Conservation (phyloP, 2,797 vertebrate genomes). For the Dromococcyx pavoninus region DNA sequence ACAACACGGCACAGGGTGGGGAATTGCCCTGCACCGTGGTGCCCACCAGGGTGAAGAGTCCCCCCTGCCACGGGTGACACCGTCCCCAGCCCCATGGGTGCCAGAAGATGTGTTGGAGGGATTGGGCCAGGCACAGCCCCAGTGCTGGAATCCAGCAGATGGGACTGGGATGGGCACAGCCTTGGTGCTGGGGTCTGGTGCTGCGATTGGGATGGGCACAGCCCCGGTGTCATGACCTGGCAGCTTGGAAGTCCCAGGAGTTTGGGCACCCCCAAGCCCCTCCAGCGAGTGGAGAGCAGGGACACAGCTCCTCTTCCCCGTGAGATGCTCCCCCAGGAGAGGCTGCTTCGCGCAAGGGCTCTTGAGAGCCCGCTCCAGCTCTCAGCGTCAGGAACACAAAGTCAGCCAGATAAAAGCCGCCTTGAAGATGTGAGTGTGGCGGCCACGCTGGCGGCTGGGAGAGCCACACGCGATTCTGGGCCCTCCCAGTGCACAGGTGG, state of each 20-base stretch:
- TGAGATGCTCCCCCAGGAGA: neutral
- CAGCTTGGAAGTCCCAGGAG: neutral
- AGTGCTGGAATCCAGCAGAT: too few species aligned
- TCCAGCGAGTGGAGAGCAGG: rapidly evolving
- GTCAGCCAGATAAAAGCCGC: neutral
- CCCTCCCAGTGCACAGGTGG: neutral
- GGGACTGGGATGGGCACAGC: too few species aligned
- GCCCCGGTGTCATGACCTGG: too few species aligned
- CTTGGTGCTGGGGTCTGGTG: too few species aligned
- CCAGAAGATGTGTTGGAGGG: rapidly evolving
- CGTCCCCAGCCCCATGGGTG: rapidly evolving
- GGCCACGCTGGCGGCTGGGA: rapidly evolving
- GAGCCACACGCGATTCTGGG: neutral
- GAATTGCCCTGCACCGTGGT: neutral
- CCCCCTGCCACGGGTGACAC: neutral
- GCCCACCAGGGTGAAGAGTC: too few species aligned
- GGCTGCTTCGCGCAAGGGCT: neutral
- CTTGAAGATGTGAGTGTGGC: neutral
- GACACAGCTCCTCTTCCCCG: rapidly evolving
- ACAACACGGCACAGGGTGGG: rapidly evolving
- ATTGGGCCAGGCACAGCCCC: too few species aligned
- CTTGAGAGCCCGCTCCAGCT: neutral
- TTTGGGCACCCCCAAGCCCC: rapidly evolving
- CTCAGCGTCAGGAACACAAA: rapidly evolving
- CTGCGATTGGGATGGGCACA: too few species aligned